A percentile compares a stretch with the other conserved stretches of the same genome.
phyloP scores from a whole-genome alignment of 2,888 invertebrate species.

The Xanthia icteritia region DNA sequence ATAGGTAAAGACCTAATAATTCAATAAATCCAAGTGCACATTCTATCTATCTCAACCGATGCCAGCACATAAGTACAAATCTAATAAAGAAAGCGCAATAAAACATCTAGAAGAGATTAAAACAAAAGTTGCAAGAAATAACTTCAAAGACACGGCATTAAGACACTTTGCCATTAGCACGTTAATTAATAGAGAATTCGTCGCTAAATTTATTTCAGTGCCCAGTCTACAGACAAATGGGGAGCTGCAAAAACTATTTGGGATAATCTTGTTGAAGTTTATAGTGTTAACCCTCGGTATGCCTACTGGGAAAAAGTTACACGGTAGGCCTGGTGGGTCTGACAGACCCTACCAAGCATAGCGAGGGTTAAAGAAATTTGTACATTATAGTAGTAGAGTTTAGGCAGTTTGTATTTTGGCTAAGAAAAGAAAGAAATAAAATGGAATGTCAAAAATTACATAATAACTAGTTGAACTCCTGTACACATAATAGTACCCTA shows the following conservation, averaged over 20 bases:
- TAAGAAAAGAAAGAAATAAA: neutral
- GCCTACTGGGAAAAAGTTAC: too few species aligned
- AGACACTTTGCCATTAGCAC: constrained; percentile 62
- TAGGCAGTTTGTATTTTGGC: neutral
- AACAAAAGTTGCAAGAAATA: constrained; percentile 54
- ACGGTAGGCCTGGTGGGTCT: too few species aligned
- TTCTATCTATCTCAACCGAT: neutral
- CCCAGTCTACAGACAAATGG: constrained; percentile 48
- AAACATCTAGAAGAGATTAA: constrained; percentile 50
- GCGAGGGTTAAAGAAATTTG: constrained; percentile 6
- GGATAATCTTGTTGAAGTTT: constrained; percentile 53
- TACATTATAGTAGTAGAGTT: neutral
- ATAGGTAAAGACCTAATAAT: too few species aligned
- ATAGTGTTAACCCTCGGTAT: constrained; percentile 1
- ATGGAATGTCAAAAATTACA: too few species aligned
- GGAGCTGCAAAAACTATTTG: constrained; percentile 46
- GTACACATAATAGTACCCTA: too few species aligned
- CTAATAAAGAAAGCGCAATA: constrained; percentile 23
- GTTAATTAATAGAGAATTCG: constrained; percentile 64
- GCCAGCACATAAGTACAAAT: constrained; percentile 1
- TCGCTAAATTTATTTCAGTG: constrained; percentile 55
- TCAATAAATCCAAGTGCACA: neutral
- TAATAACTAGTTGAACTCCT: too few species aligned
- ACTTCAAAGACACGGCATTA: constrained; percentile 47
- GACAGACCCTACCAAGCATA: too few species aligned